Conservation (phyloP, 2,888 invertebrate genomes). For the Balanococcus diminutus region DNA sequence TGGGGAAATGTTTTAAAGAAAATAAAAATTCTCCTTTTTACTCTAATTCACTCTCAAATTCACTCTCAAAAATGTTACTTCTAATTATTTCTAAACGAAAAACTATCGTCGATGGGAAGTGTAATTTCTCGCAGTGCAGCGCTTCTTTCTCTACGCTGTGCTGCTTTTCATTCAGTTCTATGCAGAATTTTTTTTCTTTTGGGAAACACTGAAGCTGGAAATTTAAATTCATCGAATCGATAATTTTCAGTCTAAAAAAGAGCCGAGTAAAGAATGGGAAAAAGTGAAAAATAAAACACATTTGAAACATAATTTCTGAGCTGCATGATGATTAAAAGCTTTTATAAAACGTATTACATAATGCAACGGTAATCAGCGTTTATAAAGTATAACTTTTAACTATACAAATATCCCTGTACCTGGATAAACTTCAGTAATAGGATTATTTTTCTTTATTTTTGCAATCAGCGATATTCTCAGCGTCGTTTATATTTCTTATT, state of each 20-base stretch:
- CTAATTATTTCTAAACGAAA: neutral
- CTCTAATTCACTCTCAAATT: conserved; percentile 4
- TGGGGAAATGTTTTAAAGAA: conserved; percentile 19
- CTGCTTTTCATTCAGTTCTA: neutral
- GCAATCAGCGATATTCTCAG: neutral
- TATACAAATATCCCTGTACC: neutral
- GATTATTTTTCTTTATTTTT: conserved; percentile 31
- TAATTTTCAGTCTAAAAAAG: neutral
- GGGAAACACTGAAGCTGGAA: neutral
- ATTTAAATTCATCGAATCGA: neutral
- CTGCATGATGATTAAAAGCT: conserved; percentile 30
- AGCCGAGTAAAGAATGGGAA: neutral
- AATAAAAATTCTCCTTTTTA: conserved; percentile 12
- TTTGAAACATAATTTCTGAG: conserved; percentile 9
- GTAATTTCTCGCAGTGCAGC: neutral
- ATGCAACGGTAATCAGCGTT: conserved; percentile 29
- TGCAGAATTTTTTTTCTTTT: neutral
- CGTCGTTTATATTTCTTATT: neutral
- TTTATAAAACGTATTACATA: neutral
- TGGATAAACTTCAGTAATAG: neutral
- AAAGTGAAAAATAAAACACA: conserved; percentile 39
- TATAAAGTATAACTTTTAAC: neutral
- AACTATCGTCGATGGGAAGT: neutral
- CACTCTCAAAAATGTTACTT: conserved; percentile 17
- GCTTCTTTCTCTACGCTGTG: neutral